Base-by-base conservation (phyloP, 2,113 vertebrate genomes). In the Pao palembangensis region DNA sequence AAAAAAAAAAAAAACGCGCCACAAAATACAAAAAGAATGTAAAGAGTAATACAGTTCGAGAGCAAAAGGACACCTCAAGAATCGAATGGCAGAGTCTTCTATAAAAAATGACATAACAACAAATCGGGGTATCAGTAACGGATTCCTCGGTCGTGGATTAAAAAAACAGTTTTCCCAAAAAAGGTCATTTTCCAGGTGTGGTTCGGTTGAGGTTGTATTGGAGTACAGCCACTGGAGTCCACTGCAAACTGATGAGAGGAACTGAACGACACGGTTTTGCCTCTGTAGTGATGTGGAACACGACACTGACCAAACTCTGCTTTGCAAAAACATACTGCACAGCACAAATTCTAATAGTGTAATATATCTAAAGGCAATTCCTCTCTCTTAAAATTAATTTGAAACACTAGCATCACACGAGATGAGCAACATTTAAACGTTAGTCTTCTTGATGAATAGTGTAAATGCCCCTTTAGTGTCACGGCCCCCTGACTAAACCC, bases 281-380 rank as follows among this genome's bases (percentile, higher is more conserved):
- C 55, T 81, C 76, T 28, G 74, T 61, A 67, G 77, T 67, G 64
- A 79, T 67, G 78, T 71, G 69, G 87, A 90, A 89, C 66, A 68
- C 88, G 85, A 91, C 75, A 58, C 90, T 92, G 93, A 91, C 88
- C 76, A 91, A 87, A 92, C 90, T 90, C 93, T 88, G 87, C 88
- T 89, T 92, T 57, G 80, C 73, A 71, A 87, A 88, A 86, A 90
- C 90, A 92, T 81, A 93, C 87, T 91, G 79, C 93, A 94, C 92
- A 91, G 93, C 91, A 94, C 82, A 82, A 89, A 73, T 46, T 82
- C 82, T 88, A 89, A 85, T 74, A 70, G 89, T 92, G 90, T 92
- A n/a, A 90, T 88, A 92, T 87, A 92, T 64, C 90, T 92, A 93
- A 68, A 90, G 85, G 89, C 87, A 86, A 87, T 69, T 73, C 6